Base-by-base conservation (phyloP, 2,888 invertebrate genomes). In the Calameuta pallipes region DNA sequence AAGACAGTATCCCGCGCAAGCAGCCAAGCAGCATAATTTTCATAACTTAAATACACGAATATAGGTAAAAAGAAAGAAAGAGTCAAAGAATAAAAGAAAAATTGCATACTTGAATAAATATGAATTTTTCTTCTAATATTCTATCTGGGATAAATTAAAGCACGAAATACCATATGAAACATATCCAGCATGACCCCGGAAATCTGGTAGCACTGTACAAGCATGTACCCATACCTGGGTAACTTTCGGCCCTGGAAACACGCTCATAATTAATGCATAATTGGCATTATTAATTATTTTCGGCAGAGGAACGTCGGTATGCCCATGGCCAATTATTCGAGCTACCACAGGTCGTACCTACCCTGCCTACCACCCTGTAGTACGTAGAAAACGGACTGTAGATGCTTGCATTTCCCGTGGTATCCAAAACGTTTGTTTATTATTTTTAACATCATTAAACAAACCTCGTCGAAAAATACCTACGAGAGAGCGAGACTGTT, bases 41-140 rank as follows among this genome's bases (percentile, higher is more conserved):
- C 73, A 71, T 75, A 78, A 78, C 78, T 78, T 73, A 78, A 78
- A 71, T 68, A 78, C 31, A 56, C 6, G 56, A 56, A 23, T 56
- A 56, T 56, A 56, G 56, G 56, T 56, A 23, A 56, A 56, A 56
- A 0, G 6, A 56, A 56, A 23, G 15, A 23, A 41, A 23, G 6
- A 6, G 41, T 41, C 12, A 15, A 6, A 15, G 41, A 41, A 23
- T 23, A 56, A 9, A 23, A 56, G 15, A 41, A 23, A 56, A 56
- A 56, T 56, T 23, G 56, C 9, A 2, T 23, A 56, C 6, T 2
- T 1, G 9, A 56, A 56, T 23, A 23, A 15, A 15, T 56, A 56
- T 56, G 9, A 23, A 23, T 56, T 56, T 56, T 9, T 9, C 56
- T 56, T 23, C 56, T 56, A 56, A 23, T 23, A 56, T 6, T 23